Evolutionary conservation across 1,140 invertebrate genomes (phyloP).

Genomic region (Drosophila carrolli): DNA sequence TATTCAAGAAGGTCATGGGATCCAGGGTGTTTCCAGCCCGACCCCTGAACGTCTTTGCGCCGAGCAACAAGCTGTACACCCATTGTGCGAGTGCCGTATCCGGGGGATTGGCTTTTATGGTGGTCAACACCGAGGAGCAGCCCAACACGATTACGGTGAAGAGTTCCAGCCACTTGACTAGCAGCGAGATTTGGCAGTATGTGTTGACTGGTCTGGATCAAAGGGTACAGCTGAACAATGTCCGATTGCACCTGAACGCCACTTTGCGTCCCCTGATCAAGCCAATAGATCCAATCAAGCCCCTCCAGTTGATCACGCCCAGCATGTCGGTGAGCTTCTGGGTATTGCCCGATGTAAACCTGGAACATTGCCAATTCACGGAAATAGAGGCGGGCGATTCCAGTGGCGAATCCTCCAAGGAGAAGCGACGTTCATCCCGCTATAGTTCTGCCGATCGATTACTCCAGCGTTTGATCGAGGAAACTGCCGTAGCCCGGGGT

Average conservation of each 20-base stretch:
- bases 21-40: conserved; percentile 74
- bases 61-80: conserved; percentile 74
- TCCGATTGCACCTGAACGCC: conserved; percentile 55
- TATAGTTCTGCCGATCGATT: conserved; percentile 75
- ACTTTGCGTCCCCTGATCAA: conserved; percentile 66
- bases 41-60: conserved; percentile 61
- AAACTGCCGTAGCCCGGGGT: conserved; percentile 60
- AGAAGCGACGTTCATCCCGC: conserved; percentile 20
- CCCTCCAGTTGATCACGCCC: conserved; percentile 68
- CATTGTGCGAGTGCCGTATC: conserved; percentile 78
- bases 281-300: conserved; percentile 45
- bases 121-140: conserved; percentile 74
- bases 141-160: conserved; percentile 62
- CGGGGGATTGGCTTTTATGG: conserved; percentile 78
- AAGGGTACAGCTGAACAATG: conserved; percentile 63
- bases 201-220: conserved; percentile 59
- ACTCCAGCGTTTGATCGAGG: conserved; percentile 74
- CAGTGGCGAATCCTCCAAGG: conserved; percentile 35
- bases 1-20: conserved; percentile 83
- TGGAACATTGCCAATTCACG: conserved; percentile 79
- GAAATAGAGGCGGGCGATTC: conserved; percentile 61
- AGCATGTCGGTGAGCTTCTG: conserved; percentile 79
- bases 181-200: conserved; percentile 76
- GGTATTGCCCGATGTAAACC: conserved; percentile 71
- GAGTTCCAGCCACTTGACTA: conserved; percentile 54